Percentiles rank a stretch among this genome's conserved stretches.
Evolutionary conservation across 2,113 vertebrate genomes (phyloP).

Genomic region (Helogale parvula): DNA sequence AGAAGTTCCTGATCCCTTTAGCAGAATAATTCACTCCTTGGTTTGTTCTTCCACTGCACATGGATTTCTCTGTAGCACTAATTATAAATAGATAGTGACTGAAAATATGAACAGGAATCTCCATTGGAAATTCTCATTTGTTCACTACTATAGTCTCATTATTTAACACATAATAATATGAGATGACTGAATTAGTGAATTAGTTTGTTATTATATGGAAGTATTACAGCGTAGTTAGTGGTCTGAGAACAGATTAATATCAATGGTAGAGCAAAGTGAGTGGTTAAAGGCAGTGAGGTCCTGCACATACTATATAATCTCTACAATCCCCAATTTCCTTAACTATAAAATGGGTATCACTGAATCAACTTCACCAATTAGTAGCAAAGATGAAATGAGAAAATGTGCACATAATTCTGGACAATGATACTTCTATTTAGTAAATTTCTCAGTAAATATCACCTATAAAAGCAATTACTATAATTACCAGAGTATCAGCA

Average conservation of each 20-base stretch:
- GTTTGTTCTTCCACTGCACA: not conserved
- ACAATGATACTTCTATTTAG: not conserved
- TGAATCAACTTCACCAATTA: not conserved
- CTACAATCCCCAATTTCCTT: not conserved
- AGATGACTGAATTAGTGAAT: not conserved
- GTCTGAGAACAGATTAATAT: not conserved
- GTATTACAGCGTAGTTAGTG: not conserved
- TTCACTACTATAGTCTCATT: not conserved
- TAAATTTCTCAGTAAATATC: not conserved
- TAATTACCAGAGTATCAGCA: not conserved
- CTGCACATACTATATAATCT: not conserved
- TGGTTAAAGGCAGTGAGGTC: not conserved
- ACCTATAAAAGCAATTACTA: not conserved
- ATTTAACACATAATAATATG: not conserved
- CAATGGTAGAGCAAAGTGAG: not conserved
- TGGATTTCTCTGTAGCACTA: not conserved
- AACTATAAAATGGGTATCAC: not conserved
- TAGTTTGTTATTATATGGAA: not conserved
- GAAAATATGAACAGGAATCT: not conserved
- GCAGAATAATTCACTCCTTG: not conserved
- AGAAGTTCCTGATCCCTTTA: not conserved
- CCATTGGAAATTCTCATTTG: not conserved
- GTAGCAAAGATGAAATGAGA: not conserved
- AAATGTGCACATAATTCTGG: not conserved
- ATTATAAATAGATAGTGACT: not conserved